Evolutionary conservation across 92 coral and sea anemone species (phyloP), one percentile per base, ranked within the genome.

Genomic region (Meandrina meandrites): DNA sequence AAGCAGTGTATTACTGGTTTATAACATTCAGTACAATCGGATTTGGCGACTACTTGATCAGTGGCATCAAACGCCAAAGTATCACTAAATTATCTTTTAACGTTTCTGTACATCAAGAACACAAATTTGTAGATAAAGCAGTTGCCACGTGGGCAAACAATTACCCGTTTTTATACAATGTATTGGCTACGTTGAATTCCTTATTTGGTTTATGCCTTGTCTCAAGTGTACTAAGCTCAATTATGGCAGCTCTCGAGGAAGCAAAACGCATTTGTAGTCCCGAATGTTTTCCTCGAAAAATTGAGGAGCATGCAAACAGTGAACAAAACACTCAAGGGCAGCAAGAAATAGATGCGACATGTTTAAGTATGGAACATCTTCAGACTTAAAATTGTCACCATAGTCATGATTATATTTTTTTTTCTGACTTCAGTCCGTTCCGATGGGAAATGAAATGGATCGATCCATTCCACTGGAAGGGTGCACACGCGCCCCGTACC

Each of bases 1-100:
- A 89, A 57, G 91, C 84, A 11, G 66, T 84, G 15, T 89, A 89
- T 53, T 27, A 84, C 79, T 89, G 91, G 91, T 84, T 84, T 70
- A 69, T 84, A 35, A 57, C 88, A 68, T 89, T 84, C 21, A 76
- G 84, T 2, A 89, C 91, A 17, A 80, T 84, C 10, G 91, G 91
- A 13, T 89, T 67, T 58, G 91, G 91, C 0, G 88, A 85, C 71
- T 66, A 66, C 35, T 4, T 66, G 27, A 27, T 66, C 34, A 10
- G 34, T n/a, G 4, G 0, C 5, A 10, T 12, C 71, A 11, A 64
- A 9, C 15, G 1, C 69, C 69, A 1, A n/a, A 64, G 69, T 5
- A 24, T 24, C 31, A n/a, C 24, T 31, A 60, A 60, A 8, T 24
- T 60, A 60, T 22, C 68, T 60, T 60, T 60, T 6, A 60, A 60